Conservation (phyloP, 2,888 invertebrate genomes). For the Acanthosoma haemorrhoidale region DNA sequence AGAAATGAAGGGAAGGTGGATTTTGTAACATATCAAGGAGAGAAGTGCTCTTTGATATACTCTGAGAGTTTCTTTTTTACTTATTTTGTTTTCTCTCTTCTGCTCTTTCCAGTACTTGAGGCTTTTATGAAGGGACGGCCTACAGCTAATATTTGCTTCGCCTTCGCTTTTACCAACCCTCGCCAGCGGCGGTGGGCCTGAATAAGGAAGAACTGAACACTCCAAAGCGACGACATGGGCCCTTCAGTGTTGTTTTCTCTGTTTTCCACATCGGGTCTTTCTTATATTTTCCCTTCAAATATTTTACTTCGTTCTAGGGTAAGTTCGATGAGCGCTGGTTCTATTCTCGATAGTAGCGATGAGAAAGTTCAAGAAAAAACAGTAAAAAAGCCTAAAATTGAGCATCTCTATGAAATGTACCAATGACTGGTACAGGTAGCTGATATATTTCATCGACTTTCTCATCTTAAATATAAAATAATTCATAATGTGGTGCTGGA, state of each 20-base stretch:
- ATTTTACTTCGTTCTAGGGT: no score
- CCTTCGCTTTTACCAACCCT: not conserved
- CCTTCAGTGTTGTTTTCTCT: not conserved
- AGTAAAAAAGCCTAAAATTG: no score
- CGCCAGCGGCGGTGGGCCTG: not conserved
- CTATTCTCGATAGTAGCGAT: no score
- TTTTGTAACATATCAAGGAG: not conserved
- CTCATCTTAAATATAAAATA: no score
- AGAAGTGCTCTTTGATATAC: no score
- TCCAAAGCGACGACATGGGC: not conserved
- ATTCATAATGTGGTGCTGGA: no score
- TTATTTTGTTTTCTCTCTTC: not conserved
- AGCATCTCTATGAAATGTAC: no score
- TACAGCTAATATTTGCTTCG: slow-evolving; percentile 1
- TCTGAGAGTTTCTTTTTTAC: not conserved
- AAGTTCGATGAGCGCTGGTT: no score
- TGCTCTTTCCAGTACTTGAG: not conserved
- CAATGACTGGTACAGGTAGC: no score
- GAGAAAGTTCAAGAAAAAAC: no score
- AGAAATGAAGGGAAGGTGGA: no score
- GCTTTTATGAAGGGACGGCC: not conserved
- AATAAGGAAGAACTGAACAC: not conserved
- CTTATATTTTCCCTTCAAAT: not conserved
- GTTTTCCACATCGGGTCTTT: not conserved
- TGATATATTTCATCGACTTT: no score